A percentile compares a stretch with the other conserved stretches of the same genome.
Evolutionary conservation across 2,797 vertebrate species (phyloP).

Genomic region (Danio aesculapii): DNA sequence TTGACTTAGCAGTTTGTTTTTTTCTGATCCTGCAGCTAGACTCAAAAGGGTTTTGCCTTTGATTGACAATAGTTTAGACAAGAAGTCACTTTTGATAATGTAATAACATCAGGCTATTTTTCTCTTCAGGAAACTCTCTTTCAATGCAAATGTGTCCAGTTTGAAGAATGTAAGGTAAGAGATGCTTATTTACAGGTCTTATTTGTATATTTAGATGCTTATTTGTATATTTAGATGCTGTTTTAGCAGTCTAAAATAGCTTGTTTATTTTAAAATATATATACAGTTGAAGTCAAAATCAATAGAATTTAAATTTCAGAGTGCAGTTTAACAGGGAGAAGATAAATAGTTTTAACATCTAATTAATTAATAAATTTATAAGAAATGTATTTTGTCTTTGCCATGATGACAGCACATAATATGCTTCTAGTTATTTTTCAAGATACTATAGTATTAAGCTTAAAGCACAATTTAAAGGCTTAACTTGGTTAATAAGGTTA

Average conservation of each 20-base stretch:
- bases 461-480: no score
- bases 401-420: no score
- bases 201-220: background rate
- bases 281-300: no score
- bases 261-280: no score
- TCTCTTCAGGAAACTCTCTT: slow-evolving; percentile 4
- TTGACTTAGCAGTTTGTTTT: background rate
- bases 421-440: no score
- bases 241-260: background rate
- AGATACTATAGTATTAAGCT: no score
- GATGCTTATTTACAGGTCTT: background rate
- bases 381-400: no score
- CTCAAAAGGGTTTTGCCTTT: background rate
- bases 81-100: background rate
- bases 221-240: background rate
- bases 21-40: background rate
- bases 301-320: no score
- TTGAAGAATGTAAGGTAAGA: slow-evolving; percentile 11
- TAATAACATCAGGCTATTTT: background rate
- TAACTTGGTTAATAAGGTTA: no score
- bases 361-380: no score
- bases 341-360: no score
- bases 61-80: background rate
- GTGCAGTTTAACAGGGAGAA: no score
- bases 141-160: background rate